Evolutionary conservation across 2,113 vertebrate species (phyloP).

Genomic region (Tyto alba): DNA sequence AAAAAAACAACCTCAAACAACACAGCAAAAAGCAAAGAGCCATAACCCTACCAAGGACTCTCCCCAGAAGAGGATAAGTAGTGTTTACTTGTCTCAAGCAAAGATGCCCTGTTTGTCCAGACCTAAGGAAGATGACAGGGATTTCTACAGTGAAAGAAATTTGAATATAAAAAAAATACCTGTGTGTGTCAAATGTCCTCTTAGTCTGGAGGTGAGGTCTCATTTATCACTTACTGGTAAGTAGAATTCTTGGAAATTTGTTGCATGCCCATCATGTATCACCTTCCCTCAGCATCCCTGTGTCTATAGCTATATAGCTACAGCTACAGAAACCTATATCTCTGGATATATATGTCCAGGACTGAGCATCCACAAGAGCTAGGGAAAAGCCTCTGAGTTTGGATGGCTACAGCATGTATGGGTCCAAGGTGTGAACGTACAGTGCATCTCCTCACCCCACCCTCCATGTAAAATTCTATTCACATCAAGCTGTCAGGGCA

Average conservation of each 20-base stretch:
- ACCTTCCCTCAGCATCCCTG: neutral
- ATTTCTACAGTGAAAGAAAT: neutral
- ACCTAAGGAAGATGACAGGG: neutral
- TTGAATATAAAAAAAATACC: neutral
- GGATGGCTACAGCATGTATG: neutral
- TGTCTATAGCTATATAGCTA: neutral
- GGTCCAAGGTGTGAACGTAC: neutral
- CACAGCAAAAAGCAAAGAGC: neutral
- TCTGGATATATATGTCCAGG: neutral
- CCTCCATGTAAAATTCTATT: neutral
- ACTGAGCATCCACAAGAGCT: neutral
- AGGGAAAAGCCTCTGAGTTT: neutral
- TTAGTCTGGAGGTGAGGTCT: neutral
- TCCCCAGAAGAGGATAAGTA: neutral
- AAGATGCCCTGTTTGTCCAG: neutral
- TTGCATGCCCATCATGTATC: accelerated
- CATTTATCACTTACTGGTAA: neutral
- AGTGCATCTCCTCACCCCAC: accelerated
- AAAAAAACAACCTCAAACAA: neutral
- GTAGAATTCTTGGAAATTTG: neutral
- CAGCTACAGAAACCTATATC: neutral
- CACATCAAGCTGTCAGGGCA: neutral
- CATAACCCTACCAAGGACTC: neutral
- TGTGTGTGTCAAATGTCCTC: neutral
- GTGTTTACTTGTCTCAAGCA: neutral